These are phyloP conservation scores for Tetramorium simillimum DNA, from an alignment of 1,140 invertebrate genomes.

Conservation along the genomic window DNA sequence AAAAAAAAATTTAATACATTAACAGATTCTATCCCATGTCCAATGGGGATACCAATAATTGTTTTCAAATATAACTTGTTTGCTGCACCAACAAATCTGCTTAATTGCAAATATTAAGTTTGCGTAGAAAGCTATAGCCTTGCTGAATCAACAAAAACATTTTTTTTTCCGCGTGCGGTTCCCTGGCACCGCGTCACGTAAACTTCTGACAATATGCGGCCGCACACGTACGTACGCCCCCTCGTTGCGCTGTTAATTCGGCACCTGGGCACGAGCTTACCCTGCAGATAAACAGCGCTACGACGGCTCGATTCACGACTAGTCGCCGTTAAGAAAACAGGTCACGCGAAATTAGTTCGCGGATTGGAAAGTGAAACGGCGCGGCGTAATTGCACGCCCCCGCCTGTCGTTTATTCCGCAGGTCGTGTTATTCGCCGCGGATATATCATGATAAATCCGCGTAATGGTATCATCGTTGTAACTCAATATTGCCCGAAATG, in stretches of 20 bases:
- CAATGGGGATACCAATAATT: no score
- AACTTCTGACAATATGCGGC: no score
- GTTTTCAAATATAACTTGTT: no score
- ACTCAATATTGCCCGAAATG: conserved; percentile 15
- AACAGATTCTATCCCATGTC: no score
- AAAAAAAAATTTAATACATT: no score
- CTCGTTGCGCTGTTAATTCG: conserved; percentile 55
- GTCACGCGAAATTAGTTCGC: conserved; percentile 22
- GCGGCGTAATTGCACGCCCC: no score
- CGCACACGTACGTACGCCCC: background rate
- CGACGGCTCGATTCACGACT: background rate
- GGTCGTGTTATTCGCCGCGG: background rate
- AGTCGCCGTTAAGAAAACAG: background rate
- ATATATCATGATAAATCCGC: background rate
- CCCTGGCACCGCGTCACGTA: no score
- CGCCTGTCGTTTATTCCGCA: background rate
- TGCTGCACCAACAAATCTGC: no score
- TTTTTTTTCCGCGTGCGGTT: no score
- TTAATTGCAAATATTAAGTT: no score
- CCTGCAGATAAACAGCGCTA: background rate
- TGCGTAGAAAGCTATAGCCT: no score
- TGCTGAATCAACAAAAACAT: no score
- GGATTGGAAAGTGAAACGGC: background rate
- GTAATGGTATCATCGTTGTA: conserved; percentile 33
- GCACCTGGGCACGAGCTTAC: conserved; percentile 5